Base-by-base conservation (phyloP, 2,888 invertebrate species). In the Dolichopus griseipennis region DNA sequence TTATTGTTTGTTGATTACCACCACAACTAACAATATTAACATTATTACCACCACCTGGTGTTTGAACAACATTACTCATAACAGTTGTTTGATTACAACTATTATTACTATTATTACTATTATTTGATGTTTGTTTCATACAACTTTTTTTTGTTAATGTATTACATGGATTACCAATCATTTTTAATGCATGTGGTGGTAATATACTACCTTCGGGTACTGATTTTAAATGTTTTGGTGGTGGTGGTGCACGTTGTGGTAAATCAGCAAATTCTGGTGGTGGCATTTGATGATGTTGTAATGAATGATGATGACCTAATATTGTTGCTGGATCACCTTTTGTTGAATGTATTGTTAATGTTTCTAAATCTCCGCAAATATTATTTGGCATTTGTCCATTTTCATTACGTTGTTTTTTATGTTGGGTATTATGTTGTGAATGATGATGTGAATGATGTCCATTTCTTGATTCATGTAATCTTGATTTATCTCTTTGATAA, bases 371-470 rank as follows among this genome's bases (percentile, higher is more conserved):
- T n/a, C 92, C 92, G 78, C 92, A 92, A 72, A 92, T 92, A 75
- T 90, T 92, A 77, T 92, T 92, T 9, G 92, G 92, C 90, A 92
- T 92, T 78, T 92, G 92, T 0, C 92, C 92, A 75, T 92, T 92
- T 77, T 92, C 92, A 71, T 88, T 90, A 61, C 91, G 85, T 77
- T 92, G 85, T 75, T 91, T 88, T 77, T 92, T 87, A 67, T 85
- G 82, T 70, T 80, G 81, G 10, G 33, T 20, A 33, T 64, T 33
- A 33, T 64, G 64, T 20, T 64, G 64, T 75, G 84, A 84, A 1
- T 83, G 79, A 64, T 67, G 61, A 64, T 64, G 64, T 37, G 18
- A 5, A 63, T 63, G 63, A 33, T 63, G 63, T 12, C 64, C 33
- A 0, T 76, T 73, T 68, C 82, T 75, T 10, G 82, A 80, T 76